Evolutionary conservation across 2,113 vertebrate species (phyloP).

Genomic region (Abramis brama): DNA sequence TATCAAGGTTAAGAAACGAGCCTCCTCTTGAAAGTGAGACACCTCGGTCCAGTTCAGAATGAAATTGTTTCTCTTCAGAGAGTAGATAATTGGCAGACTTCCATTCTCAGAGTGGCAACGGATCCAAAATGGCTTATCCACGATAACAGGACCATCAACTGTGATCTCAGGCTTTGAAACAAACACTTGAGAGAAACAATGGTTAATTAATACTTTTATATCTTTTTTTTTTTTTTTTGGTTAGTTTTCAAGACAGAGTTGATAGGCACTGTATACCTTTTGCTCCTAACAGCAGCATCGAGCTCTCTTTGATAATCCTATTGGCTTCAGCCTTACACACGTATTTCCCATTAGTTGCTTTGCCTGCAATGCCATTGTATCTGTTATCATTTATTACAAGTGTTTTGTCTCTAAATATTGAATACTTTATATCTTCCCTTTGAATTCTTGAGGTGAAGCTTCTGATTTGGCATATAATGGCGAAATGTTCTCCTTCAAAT

Average conservation of each 20-base stretch:
- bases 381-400: fast-evolving
- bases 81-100: slow-evolving; percentile 75
- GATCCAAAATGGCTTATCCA: slow-evolving; percentile 62
- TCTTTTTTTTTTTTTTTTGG: no score
- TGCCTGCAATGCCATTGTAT: background rate
- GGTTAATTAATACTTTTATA: background rate
- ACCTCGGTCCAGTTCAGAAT: fast-evolving
- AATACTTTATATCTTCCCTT: slow-evolving; percentile 62
- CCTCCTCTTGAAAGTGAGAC: background rate
- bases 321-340: slow-evolving; percentile 68
- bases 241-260: background rate
- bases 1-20: slow-evolving; percentile 61
- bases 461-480: slow-evolving; percentile 66
- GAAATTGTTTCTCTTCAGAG: background rate
- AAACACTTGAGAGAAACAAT: slow-evolving; percentile 58
- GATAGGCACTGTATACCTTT: slow-evolving; percentile 65
- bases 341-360: slow-evolving; percentile 62
- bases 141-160: slow-evolving; percentile 50
- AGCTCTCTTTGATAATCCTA: slow-evolving; percentile 66
- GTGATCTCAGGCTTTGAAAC: slow-evolving; percentile 68
- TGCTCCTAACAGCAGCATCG: slow-evolving; percentile 53
- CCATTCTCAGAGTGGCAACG: slow-evolving; percentile 66
- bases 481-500: slow-evolving; percentile 65
- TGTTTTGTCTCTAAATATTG: slow-evolving; percentile 36
- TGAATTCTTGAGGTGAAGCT: slow-evolving; percentile 47